Base-by-base conservation (phyloP, 2,797 vertebrate species). In the Syngnathus rostellatus region DNA sequence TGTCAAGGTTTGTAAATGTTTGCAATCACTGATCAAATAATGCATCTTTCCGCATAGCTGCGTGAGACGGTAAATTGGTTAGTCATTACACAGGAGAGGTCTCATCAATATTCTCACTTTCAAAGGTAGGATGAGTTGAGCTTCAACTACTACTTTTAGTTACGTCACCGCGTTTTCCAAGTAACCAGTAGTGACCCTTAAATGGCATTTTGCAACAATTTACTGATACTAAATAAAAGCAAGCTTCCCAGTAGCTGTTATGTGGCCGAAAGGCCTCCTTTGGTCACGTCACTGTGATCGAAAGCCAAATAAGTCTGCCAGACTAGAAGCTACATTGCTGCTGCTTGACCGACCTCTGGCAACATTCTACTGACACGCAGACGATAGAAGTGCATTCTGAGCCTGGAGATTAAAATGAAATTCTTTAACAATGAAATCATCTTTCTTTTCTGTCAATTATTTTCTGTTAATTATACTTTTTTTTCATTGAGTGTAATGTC, bases 251-350 rank as follows among this genome's bases (percentile, higher is more conserved):
- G 84, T 81, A 88, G 81, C 81, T 62, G 72, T 31, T 3, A 54
- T 81, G 76, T 71, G 71, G 39, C 10, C 41, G 53, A 73, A 76
- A 79, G 57, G 59, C 89, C 91, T 89, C 92, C 88, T 92, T 89
- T 91, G 90, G 91, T 89, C 85, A 90, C 84, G 87, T 85, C 72
- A 70, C 68, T 72, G 80, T 62, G 67, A 85, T 77, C 67, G 11
- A 41, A 76, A 66, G 83, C 77, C 81, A 80, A 77, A 84, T 77
- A 83, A 77, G 73, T 73, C 71, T 76, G 78, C 74, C 75, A 66
- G 68, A 77, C 73, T 81, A 78, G 83, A 64, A 83, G 63, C 77
- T 77, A 67, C 75, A 77, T 81, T 69, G 54, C 73, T 65, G 70
- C 74, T 48, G 58, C n/a, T 39, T 51, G n/a, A 70, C 55, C 55